Conservation (phyloP, 2,113 vertebrate genomes). For the Drymodes brunneopygia region DNA sequence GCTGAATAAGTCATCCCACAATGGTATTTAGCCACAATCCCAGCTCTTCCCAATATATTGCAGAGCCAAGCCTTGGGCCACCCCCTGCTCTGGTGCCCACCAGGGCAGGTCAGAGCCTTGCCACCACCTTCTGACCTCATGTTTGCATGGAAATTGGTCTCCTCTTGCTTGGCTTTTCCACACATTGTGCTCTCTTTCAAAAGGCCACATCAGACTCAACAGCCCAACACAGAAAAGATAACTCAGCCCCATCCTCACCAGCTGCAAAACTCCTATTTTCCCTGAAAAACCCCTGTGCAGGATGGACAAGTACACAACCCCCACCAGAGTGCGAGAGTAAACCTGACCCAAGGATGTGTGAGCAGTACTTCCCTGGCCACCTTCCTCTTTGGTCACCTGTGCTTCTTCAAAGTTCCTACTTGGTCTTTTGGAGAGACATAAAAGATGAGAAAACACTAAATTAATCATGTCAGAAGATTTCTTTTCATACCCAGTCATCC, state of each 20-base stretch:
- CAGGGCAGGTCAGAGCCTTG: not conserved
- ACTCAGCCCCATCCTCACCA: not conserved
- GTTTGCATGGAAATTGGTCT: not conserved
- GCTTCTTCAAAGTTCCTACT: not conserved
- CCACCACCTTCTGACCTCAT: not conserved
- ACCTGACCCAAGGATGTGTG: not conserved
- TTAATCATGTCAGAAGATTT: not conserved
- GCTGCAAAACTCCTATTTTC: not conserved
- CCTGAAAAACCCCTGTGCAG: not conserved
- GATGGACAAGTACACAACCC: fast-evolving
- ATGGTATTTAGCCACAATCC: not conserved
- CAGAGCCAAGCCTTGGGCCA: not conserved
- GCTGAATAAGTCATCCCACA: not conserved
- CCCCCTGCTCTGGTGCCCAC: fast-evolving
- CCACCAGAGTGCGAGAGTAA: not conserved
- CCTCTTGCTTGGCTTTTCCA: not conserved
- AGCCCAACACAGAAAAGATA: not conserved
- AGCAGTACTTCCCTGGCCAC: not conserved
- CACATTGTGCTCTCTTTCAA: not conserved
- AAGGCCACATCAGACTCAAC: not conserved
- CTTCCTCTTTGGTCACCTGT: not conserved
- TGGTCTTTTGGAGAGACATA: not conserved
- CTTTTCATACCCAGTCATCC: not conserved
- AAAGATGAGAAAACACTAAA: not conserved
- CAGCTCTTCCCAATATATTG: not conserved